phyloP scores from a whole-genome alignment of 2,888 invertebrate genomes.

The Ceriagrion tenellum region DNA sequence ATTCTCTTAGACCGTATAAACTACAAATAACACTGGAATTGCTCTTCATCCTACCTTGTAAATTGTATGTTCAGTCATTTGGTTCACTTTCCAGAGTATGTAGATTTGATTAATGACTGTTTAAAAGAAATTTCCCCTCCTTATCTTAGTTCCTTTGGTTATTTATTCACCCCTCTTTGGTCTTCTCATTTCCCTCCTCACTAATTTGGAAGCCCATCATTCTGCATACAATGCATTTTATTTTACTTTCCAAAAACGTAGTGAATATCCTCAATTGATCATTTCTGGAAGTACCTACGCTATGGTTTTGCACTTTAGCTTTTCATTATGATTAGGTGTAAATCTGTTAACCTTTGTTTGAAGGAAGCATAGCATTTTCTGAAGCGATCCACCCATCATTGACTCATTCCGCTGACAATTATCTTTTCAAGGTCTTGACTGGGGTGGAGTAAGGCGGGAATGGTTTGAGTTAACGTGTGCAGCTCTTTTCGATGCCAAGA shows the following conservation, averaged over 20 bases:
- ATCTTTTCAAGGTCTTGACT: constrained; percentile 87
- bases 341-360: neutral
- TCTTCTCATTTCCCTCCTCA: too few relatives aligned
- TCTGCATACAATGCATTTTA: neutral
- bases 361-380: neutral
- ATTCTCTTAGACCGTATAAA: neutral
- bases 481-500: constrained; percentile 90
- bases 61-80: neutral
- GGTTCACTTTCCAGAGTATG: too few relatives aligned
- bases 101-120: too few relatives aligned
- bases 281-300: neutral
- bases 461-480: constrained; percentile 96
- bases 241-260: neutral
- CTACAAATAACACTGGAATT: neutral
- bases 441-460: constrained; percentile 95
- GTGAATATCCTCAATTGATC: neutral
- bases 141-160: too few relatives aligned
- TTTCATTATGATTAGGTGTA: neutral
- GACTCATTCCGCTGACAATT: constrained; percentile 41
- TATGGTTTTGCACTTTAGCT: neutral
- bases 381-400: constrained; percentile 35
- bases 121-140: too few relatives aligned
- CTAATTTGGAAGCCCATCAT: neutral
- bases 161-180: too few relatives aligned
- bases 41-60: neutral